A percentile compares a stretch with the other conserved stretches of the same genome.
These are phyloP conservation scores for Melanchra persicariae DNA, from an alignment of 2,888 invertebrate genomes.

Conservation along the genomic window DNA sequence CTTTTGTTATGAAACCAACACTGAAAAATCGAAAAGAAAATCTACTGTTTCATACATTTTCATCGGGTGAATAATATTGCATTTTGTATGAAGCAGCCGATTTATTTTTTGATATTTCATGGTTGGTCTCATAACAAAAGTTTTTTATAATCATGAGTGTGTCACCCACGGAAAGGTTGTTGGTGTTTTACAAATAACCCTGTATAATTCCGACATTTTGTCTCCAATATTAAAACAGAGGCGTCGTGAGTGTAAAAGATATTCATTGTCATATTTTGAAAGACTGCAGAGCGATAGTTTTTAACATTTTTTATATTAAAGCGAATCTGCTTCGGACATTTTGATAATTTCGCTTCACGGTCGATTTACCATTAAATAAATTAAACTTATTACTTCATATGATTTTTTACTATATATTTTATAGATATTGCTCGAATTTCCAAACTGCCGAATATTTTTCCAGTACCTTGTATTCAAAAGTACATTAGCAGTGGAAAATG, in stretches of 20 bases:
- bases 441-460: background rate
- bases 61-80: no score
- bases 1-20: no score
- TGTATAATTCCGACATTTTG: constrained; percentile 27
- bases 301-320: background rate
- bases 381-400: background rate
- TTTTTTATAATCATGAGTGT: no score
- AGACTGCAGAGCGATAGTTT: constrained; percentile 37
- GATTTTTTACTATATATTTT: constrained; percentile 21
- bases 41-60: no score
- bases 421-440: background rate
- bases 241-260: constrained; percentile 39
- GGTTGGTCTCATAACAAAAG: no score
- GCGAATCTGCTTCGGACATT: constrained; percentile 60
- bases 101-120: no score
- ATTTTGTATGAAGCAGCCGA: no score
- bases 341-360: background rate
- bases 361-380: no score
- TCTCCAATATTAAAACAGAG: constrained; percentile 31
- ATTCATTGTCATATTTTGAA: constrained; percentile 11
- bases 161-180: no score
- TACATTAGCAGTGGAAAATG: background rate
- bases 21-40: no score
- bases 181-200: no score
- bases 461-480: background rate